phyloP scores from a whole-genome alignment of 1,140 invertebrate species.

The Pinna nobilis region DNA sequence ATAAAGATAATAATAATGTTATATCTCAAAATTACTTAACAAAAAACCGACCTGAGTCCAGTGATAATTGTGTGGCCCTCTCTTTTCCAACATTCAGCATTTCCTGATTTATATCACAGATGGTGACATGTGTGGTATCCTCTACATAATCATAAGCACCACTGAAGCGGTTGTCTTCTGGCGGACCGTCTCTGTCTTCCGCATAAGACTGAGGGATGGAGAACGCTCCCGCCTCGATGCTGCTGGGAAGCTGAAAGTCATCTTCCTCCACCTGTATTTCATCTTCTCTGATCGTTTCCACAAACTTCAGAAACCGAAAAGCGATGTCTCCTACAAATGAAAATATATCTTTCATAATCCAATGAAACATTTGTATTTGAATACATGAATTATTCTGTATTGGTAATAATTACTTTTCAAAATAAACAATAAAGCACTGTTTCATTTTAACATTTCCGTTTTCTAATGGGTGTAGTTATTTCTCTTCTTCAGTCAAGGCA shows the following conservation, averaged over 20 bases:
- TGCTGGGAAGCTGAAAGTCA: slow-evolving; percentile 38
- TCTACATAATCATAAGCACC: slow-evolving; percentile 2
- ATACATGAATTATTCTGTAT: no score
- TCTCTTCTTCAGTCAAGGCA: no score
- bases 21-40: no score
- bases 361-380: no score
- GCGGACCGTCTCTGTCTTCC: no score
- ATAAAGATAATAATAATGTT: no score
- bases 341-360: no score
- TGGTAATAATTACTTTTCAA: no score
- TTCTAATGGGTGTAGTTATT: no score
- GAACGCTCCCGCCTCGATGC: slow-evolving; percentile 24
- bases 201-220: slow-evolving; percentile 18
- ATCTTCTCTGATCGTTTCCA: slow-evolving; percentile 38
- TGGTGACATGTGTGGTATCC: slow-evolving; percentile 79
- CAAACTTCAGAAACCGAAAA: slow-evolving; percentile 73
- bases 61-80: slow-evolving; percentile 80
- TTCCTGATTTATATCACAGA: slow-evolving; percentile 95
- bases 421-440: no score
- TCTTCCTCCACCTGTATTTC: slow-evolving; percentile 8
- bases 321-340: slow-evolving; percentile 76
- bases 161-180: background rate
- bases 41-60: slow-evolving; percentile 53
- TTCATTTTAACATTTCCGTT: no score
- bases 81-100: slow-evolving; percentile 95